Evolutionary conservation across 2,888 invertebrate species (phyloP).

Genomic region (Gryllus longicercus): DNA sequence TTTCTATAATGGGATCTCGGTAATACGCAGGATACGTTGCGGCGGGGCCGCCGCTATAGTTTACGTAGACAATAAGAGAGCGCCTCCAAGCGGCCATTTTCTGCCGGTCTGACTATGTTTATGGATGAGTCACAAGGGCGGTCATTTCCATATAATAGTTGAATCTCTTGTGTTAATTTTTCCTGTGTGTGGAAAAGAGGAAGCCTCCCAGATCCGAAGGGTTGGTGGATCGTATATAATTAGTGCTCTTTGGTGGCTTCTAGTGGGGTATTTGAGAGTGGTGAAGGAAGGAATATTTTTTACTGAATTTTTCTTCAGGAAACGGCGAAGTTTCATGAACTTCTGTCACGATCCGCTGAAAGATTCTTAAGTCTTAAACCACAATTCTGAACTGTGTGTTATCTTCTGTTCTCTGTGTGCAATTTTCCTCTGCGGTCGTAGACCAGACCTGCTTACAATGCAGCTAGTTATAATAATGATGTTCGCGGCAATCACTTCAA

Average conservation of each 20-base stretch:
- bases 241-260: not conserved
- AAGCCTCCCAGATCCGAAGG: not conserved
- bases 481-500: too few relatives aligned
- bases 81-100: not conserved
- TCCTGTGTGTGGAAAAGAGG: slow-evolving; percentile 7
- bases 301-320: not conserved
- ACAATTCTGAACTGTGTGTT: not conserved
- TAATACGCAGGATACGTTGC: not conserved
- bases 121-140: slow-evolving; percentile 5
- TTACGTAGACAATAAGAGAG: not conserved
- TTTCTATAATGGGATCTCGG: slow-evolving; percentile 3
- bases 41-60: not conserved
- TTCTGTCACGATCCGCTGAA: not conserved
- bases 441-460: too few relatives aligned
- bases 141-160: slow-evolving; percentile 8
- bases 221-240: not conserved
- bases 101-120: not conserved
- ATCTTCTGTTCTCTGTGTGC: not conserved
- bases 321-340: not conserved
- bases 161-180: not conserved
- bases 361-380: not conserved
- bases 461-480: too few relatives aligned
- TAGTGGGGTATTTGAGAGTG: not conserved
- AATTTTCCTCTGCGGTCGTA: not conserved
- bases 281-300: slow-evolving; percentile 1